phyloP scores from a whole-genome alignment of 37 sponge, comb jelly and placozoan genomes.

The Amphimedon queenslandica region DNA sequence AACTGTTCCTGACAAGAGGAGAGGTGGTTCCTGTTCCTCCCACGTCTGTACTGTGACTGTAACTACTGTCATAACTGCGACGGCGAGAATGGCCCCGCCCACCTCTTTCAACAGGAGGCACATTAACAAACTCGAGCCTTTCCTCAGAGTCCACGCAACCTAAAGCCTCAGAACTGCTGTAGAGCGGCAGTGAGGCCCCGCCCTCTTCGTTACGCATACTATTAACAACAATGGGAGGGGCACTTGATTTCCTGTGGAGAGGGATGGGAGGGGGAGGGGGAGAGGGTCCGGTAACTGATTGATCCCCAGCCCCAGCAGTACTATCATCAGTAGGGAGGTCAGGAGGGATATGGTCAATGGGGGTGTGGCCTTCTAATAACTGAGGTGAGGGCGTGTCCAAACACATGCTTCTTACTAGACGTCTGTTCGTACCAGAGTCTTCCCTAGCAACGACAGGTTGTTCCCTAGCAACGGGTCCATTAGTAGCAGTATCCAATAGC shows the following conservation, averaged over 20 bases:
- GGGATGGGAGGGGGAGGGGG: neutral
- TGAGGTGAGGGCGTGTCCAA: conserved; percentile 1
- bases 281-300: neutral
- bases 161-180: neutral
- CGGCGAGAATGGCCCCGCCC: neutral
- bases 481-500: neutral
- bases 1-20: neutral
- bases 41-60: neutral
- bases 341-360: too few species aligned
- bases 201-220: neutral
- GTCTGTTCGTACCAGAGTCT: neutral
- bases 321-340: conserved; percentile 21
- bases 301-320: neutral
- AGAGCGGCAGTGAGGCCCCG: neutral
- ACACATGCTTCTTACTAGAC: neutral
- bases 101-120: neutral
- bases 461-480: neutral
- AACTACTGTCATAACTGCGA: neutral
- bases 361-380: too few species aligned
- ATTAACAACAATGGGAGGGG: neutral
- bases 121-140: neutral
- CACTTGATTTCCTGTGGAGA: neutral
- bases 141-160: neutral
- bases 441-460: neutral
- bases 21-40: too few species aligned